phyloP scores from a whole-genome alignment of 2,888 invertebrate species.

The Asteroscopus sphinx region DNA sequence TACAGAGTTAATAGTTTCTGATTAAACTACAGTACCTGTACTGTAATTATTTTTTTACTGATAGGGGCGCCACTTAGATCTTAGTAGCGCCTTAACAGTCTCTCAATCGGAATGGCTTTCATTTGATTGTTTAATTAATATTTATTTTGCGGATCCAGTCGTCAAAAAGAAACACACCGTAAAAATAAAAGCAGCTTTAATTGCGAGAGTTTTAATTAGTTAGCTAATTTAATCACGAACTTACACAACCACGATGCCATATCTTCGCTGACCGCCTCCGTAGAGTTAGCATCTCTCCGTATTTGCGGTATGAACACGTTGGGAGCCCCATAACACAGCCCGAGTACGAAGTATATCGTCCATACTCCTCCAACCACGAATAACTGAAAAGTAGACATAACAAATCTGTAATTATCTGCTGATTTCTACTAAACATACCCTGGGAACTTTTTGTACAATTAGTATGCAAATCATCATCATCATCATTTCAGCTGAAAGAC shows the following conservation, averaged over 20 bases:
- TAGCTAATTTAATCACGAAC: constrained; percentile 11
- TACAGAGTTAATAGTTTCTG: too few species aligned
- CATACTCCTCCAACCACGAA: constrained; percentile 59
- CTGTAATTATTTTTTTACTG: too few species aligned
- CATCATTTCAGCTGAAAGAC: too few species aligned
- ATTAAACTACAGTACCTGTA: too few species aligned
- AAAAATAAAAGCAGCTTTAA: not conserved
- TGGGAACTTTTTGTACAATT: too few species aligned
- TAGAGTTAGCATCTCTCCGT: constrained; percentile 61
- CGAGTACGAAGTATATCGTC: constrained; percentile 60
- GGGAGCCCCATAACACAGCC: constrained; percentile 62
- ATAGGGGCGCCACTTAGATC: too few species aligned
- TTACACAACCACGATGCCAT: constrained; percentile 66
- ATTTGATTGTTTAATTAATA: not conserved
- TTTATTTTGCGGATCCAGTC: not conserved
- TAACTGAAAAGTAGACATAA: constrained; percentile 48
- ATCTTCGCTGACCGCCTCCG: constrained; percentile 57
- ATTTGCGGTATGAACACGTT: constrained; percentile 63
- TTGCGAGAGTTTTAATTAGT: not conserved
- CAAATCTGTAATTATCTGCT: constrained; percentile 5
- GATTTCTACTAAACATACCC: not conserved
- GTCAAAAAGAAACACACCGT: not conserved
- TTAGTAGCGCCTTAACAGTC: too few species aligned
- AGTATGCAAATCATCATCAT: too few species aligned
- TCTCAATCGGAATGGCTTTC: too few species aligned